A percentile compares a stretch with the other conserved stretches of the same genome.
Conservation (phyloP, 2,113 vertebrate species). For the Tupaia chinensis region DNA sequence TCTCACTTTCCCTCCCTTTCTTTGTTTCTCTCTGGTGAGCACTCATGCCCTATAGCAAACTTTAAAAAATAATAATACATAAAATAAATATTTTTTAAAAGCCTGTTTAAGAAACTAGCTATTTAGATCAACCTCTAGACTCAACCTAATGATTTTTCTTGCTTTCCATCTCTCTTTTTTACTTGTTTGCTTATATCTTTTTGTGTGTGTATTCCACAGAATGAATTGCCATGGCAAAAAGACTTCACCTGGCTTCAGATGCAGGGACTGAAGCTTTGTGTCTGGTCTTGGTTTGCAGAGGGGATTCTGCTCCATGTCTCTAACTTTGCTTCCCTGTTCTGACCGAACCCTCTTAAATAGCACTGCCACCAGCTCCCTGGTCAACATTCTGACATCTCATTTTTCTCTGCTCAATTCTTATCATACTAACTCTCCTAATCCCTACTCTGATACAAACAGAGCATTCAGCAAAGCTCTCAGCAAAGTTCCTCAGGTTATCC, state of each 20-base stretch:
- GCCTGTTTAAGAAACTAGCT: neutral
- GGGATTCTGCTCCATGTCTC: neutral
- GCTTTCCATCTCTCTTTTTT: neutral
- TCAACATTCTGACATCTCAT: neutral
- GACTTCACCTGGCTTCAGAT: neutral
- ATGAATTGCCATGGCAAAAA: slow-evolving; percentile 14
- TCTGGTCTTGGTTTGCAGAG: neutral
- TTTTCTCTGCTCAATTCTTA: neutral
- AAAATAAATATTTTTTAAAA: too few relatives aligned
- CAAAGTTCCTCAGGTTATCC: neutral
- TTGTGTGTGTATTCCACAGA: neutral
- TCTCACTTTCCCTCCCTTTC: too few relatives aligned
- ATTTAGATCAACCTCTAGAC: neutral
- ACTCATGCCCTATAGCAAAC: too few relatives aligned
- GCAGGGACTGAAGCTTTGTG: neutral
- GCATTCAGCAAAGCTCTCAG: neutral
- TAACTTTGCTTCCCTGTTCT: neutral
- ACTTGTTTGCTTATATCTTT: neutral
- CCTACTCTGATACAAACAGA: neutral
- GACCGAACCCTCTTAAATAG: neutral
- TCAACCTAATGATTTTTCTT: neutral
- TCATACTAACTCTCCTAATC: neutral
- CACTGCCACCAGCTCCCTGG: neutral
- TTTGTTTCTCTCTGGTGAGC: too few relatives aligned
- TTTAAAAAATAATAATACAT: too few relatives aligned